Percentiles rank a stretch among this genome's conserved stretches.
Conservation (phyloP, 2,113 vertebrate species). For the Cyphomyrus discorhynchus region DNA sequence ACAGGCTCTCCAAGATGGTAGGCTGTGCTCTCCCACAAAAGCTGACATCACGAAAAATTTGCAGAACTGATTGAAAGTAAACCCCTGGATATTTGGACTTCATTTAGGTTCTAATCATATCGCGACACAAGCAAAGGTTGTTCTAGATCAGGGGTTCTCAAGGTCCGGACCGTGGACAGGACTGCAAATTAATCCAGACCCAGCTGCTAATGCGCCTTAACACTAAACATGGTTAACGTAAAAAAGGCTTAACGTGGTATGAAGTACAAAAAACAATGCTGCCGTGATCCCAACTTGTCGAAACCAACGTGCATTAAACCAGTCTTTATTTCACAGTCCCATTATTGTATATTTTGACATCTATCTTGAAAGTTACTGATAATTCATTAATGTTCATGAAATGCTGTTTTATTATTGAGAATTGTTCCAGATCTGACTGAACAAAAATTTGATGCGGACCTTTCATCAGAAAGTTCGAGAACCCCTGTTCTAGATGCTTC, state of each 20-base stretch:
- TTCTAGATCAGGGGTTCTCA: background rate
- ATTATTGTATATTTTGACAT: background rate
- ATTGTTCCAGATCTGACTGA: background rate
- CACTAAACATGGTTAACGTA: background rate
- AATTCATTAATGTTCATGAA: background rate
- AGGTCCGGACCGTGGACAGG: background rate
- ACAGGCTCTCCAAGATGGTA: conserved; percentile 90
- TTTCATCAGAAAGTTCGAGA: background rate
- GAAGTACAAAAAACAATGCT: background rate
- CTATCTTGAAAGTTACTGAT: background rate
- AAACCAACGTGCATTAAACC: background rate
- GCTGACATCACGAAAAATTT: background rate
- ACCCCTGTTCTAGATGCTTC: background rate
- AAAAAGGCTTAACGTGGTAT: background rate
- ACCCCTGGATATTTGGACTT: background rate
- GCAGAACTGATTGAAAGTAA: background rate
- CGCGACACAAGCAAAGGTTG: background rate
- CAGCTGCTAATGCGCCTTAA: background rate
- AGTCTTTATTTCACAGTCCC: background rate
- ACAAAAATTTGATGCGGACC: background rate
- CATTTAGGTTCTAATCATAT: background rate
- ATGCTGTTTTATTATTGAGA: background rate
- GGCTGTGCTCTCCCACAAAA: background rate
- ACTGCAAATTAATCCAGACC: background rate
- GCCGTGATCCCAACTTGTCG: background rate